Evolutionary conservation across 2,113 vertebrate species (phyloP).

Genomic region (Odobenus rosmarus): DNA sequence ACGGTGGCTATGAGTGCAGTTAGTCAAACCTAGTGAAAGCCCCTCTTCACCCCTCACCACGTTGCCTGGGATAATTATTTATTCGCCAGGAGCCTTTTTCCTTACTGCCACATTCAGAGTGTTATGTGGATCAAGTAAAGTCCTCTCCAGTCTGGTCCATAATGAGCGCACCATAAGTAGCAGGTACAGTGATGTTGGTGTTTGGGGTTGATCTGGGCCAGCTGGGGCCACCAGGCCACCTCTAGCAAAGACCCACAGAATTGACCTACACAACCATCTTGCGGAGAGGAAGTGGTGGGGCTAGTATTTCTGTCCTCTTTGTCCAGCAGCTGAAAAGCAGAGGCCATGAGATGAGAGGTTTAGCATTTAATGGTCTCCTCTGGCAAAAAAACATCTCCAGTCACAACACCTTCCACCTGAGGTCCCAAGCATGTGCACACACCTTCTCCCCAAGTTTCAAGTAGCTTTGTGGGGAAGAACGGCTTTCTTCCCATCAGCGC

Average conservation of each 20-base stretch:
- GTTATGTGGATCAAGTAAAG: neutral
- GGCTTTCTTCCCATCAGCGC: conserved; percentile 47
- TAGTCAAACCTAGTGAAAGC: neutral
- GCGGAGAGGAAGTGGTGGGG: neutral
- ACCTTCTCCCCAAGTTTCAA: conserved; percentile 62
- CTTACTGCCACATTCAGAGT: neutral
- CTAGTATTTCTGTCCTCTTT: conserved; percentile 58
- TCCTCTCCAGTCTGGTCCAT: neutral
- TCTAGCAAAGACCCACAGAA: too few relatives aligned
- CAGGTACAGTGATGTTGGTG: neutral
- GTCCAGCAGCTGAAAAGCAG: conserved; percentile 73
- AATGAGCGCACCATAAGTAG: neutral
- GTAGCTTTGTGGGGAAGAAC: conserved; percentile 46
- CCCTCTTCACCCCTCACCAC: neutral
- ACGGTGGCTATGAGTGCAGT: neutral
- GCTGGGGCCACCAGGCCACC: neutral
- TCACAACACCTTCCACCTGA: neutral
- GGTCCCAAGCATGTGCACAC: conserved; percentile 83
- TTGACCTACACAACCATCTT: neutral
- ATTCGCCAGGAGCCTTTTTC: neutral
- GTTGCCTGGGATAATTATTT: neutral
- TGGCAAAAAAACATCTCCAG: conserved; percentile 53
- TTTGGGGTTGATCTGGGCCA: neutral
- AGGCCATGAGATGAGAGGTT: conserved; percentile 69
- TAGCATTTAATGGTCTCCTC: conserved; percentile 74